A percentile compares a stretch with the other conserved stretches of the same genome.
Evolutionary conservation across 2,113 vertebrate species (phyloP).

Genomic region (Todiramphus chloris): DNA sequence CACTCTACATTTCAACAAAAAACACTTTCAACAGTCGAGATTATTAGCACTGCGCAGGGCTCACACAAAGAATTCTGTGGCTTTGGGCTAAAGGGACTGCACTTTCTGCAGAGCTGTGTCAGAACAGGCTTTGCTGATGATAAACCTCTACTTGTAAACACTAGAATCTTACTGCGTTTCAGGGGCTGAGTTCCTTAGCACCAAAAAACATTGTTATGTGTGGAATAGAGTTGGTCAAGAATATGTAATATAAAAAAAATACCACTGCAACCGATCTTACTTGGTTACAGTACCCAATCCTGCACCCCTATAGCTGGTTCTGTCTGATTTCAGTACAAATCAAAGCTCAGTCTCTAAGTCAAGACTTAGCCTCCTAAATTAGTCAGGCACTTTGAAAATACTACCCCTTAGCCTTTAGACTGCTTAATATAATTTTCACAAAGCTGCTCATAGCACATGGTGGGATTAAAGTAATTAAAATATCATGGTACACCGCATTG

Average conservation of each 20-base stretch:
- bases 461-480: constrained; percentile 38
- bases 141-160: background rate
- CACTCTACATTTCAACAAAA: rapidly evolving
- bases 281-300: background rate
- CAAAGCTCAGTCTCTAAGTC: background rate
- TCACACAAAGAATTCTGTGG: background rate
- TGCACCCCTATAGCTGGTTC: background rate
- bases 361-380: background rate
- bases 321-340: background rate
- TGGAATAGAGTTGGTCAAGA: background rate
- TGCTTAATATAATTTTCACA: constrained; percentile 24
- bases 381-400: constrained; percentile 13
- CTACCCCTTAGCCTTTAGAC: background rate
- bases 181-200: background rate
- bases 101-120: background rate
- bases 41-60: background rate
- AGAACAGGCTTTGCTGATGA: background rate
- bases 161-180: background rate
- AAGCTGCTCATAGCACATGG: constrained; percentile 11
- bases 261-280: background rate
- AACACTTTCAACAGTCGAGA: background rate
- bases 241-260: background rate
- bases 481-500: background rate
- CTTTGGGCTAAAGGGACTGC: background rate
- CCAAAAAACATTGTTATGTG: background rate